Conservation (phyloP, 2,888 invertebrate genomes). For the Malthinus seriepunctatus region DNA sequence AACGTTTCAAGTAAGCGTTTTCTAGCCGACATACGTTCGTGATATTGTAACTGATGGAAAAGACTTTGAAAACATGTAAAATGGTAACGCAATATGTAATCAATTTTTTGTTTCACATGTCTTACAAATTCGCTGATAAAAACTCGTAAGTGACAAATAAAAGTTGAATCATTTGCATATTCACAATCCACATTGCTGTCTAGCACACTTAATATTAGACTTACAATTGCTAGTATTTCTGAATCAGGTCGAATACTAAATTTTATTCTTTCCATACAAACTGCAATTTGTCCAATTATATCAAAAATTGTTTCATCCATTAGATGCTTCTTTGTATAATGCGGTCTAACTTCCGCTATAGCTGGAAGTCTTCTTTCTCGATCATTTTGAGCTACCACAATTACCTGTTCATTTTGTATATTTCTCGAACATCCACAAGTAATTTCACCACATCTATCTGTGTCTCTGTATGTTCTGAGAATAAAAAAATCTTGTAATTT, state of each 20-base stretch:
- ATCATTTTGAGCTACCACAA: neutral
- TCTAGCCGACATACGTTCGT: neutral
- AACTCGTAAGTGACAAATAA: neutral
- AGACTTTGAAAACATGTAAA: slow-evolving; percentile 3
- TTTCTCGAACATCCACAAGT: no score
- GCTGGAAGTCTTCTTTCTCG: neutral
- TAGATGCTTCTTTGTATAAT: no score
- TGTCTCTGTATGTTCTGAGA: no score
- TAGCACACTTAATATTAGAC: neutral
- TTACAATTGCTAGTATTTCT: neutral
- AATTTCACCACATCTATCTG: no score
- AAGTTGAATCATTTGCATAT: slow-evolving; percentile 2
- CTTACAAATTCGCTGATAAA: neutral
- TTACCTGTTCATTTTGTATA: neutral
- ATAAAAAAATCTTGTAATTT: no score
- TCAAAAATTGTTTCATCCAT: neutral
- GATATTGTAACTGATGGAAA: neutral
- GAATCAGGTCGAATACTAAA: neutral
- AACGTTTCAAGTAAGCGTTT: neutral
- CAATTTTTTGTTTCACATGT: neutral
- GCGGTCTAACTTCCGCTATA: no score
- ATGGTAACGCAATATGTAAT: slow-evolving; percentile 5
- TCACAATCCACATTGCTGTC: neutral
- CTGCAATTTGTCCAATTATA: neutral
- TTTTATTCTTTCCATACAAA: neutral